Evolutionary conservation across 2,113 vertebrate genomes (phyloP), one percentile per base, ranked within the genome.

Genomic region (Pongo pygmaeus): DNA sequence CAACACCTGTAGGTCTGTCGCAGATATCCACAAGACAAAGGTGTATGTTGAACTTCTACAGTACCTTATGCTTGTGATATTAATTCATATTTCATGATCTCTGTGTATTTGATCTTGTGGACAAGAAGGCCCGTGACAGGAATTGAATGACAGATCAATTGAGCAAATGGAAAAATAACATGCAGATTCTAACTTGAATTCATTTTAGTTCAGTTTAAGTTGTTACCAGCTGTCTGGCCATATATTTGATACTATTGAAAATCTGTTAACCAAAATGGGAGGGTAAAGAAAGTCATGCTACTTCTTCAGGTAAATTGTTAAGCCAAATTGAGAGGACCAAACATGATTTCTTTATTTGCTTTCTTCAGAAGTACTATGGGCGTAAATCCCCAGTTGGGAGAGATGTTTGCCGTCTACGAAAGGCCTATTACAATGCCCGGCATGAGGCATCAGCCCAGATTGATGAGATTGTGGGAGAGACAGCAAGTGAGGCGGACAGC

Each of bases 391-490:
- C 99, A 0, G 98, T 99, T 0, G 99, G 99, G 17, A 98, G 99
- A 35, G 99, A 99, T 1, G 99, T 99, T 9, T 99, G 99, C 97
- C 99, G 99, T 52, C 99, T 99, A 13, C 98, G 99, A 64, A 99
- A 99, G 89, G 99, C 99, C 0, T 99, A 99, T 97, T 99, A 99
- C 94, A 99, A 97, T 0, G 99, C 99, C 0, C 99, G 99, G 5
- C 99, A 99, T 1, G 99, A 99, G 98, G 99, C 99, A 0, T 98
- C 99, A 0, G 99, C 99, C 5, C 99, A 99, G 95, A 99, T 99
- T 5, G 99, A 99, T 32, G 99, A 99, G 98, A 99, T 99, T 4
- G 99, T 99, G 95, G 99, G 99, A 0, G 99, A 99, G 97, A 99
- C 99, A 0, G 99, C 98, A 0, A 99, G 99, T 14, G 99, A 99